Base-by-base conservation (phyloP, 2,797 vertebrate genomes). In the Brotogeris chrysoptera region DNA sequence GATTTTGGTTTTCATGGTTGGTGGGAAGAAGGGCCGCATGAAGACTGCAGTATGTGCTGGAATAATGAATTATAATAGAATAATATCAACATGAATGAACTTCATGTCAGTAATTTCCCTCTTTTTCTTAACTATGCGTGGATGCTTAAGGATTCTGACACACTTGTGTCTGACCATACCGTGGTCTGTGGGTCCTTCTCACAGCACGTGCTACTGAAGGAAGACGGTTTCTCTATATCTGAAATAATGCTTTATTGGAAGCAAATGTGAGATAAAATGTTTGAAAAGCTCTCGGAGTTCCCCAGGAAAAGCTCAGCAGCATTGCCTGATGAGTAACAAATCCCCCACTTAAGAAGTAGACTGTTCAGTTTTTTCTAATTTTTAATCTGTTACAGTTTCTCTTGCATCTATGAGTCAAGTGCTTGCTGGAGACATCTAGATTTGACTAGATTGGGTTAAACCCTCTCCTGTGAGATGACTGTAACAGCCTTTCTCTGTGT, bases 361-460 rank as follows among this genome's bases (percentile, higher is more conserved):
- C 16, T 36, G 14, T 38, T 77, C 12, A 13, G 1, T 0, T 23
- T 36, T 44, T 55, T 10, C 4, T 11, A 1, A 27, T 72, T 84
- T 72, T 10, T 60, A 15, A 25, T 65, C 14, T 50, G 9, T 57
- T 70, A 38, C 2, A 11, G 12, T 73, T 82, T 85, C 7, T 82
- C 21, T 59, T 59, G 14, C 21, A 15, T 72, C 13, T 69, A 11
- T 27, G 65, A 61, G 55, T 24, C 6, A 38, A 1, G 6, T 66
- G 12, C 17, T 66, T 77, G 17, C 30, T 46, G 60, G 32, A 43
- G 10, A 18, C 17, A 41, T 11, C 14, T 49, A 9, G 20, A 11
- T 81, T 24, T 72, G 59, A 36, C 53, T 50, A 16, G 47, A 44
- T 4, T 21, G 83, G 53, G 46, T 95, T 95, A 80, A 90, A 66